These are phyloP conservation scores for Patagioenas fasciata DNA, from an alignment of 2,113 vertebrate genomes.

Conservation along the genomic window DNA sequence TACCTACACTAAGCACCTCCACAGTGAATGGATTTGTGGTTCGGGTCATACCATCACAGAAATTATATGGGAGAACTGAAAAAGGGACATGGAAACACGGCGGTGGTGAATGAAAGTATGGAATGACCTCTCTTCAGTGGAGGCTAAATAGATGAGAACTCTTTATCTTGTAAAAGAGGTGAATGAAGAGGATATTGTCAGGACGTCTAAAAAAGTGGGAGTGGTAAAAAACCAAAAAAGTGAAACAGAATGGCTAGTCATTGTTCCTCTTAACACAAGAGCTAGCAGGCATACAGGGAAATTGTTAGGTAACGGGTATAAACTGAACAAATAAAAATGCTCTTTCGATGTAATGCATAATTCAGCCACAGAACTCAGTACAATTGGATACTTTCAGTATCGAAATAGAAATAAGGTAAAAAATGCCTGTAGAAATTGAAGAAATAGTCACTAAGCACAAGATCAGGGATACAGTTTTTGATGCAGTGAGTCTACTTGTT, in stretches of 20 bases:
- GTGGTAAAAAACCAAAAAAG: neutral
- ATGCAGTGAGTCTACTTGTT: neutral
- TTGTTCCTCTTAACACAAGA: neutral
- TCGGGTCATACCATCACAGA: neutral
- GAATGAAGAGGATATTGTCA: neutral
- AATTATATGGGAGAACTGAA: neutral
- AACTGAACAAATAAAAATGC: neutral
- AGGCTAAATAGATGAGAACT: neutral
- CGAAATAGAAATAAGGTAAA: neutral
- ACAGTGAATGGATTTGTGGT: neutral
- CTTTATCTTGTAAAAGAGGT: neutral
- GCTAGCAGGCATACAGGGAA: neutral
- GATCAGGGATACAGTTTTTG: neutral
- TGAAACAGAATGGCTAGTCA: neutral
- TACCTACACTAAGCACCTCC: neutral
- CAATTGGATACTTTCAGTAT: neutral
- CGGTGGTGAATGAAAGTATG: neutral
- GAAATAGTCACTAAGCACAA: neutral
- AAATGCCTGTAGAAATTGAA: neutral
- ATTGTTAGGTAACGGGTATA: neutral
- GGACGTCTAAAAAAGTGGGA: accelerated
- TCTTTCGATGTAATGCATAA: neutral
- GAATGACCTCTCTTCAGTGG: neutral
- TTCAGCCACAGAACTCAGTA: neutral
- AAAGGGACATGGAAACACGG: neutral